Evolutionary conservation across 2,888 invertebrate species (phyloP).

Genomic region (Orthonevra nobilis): DNA sequence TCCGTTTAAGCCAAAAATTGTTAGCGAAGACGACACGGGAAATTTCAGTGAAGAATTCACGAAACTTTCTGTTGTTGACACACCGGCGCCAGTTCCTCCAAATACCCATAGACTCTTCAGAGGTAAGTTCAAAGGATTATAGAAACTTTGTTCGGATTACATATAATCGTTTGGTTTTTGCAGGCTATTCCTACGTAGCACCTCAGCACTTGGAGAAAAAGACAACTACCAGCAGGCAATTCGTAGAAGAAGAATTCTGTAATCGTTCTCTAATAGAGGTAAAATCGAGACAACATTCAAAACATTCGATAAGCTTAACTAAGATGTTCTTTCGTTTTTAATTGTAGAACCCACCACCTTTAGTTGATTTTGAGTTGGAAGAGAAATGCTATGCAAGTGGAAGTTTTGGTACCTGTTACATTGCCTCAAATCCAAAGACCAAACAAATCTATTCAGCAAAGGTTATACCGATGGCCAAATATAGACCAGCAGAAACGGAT

Average conservation of each 20-base stretch:
- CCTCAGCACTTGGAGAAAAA: slow-evolving; percentile 81
- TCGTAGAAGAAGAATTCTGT: slow-evolving; percentile 73
- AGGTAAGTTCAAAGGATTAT: slow-evolving; percentile 80
- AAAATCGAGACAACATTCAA: slow-evolving; percentile 16
- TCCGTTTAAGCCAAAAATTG: slow-evolving; percentile 94
- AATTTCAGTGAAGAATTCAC: slow-evolving; percentile 99
- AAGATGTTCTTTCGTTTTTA: not conserved
- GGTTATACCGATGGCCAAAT: slow-evolving; percentile 75
- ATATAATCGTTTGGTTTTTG: not conserved
- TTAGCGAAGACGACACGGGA: slow-evolving; percentile 93
- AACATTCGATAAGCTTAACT: not conserved
- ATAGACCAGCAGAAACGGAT: slow-evolving; percentile 84
- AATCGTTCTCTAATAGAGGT: slow-evolving; percentile 75
- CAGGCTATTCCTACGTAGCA: slow-evolving; percentile 96
- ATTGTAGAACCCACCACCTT: slow-evolving; percentile 73
- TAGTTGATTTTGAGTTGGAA: slow-evolving; percentile 74
- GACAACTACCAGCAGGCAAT: slow-evolving; percentile 43
- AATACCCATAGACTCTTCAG: slow-evolving; percentile 93
- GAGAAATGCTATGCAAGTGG: slow-evolving; percentile 73
- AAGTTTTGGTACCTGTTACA: slow-evolving; percentile 75
- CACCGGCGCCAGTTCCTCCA: slow-evolving; percentile 93
- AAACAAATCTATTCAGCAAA: slow-evolving; percentile 73
- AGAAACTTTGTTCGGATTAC: too few species aligned
- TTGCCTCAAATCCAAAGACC: slow-evolving; percentile 73
- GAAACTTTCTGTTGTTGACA: slow-evolving; percentile 93